Percentiles rank a stretch among this genome's conserved stretches.
These are phyloP conservation scores for Drosophila mettleri DNA, from an alignment of 2,888 invertebrate species.

Conservation along the genomic window DNA sequence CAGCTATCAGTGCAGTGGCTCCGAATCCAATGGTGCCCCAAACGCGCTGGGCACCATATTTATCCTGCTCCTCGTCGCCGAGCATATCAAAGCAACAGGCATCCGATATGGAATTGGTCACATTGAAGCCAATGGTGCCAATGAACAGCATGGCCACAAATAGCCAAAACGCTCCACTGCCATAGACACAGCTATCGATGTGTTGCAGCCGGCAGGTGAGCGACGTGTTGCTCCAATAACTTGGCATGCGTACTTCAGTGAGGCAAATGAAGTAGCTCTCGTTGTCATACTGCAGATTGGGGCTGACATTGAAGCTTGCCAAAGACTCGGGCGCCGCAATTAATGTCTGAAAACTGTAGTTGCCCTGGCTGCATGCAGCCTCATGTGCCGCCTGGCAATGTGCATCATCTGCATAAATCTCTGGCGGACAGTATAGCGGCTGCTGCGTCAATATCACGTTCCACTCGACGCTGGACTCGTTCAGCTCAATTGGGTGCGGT, in stretches of 20 bases:
- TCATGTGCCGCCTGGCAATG: conserved; percentile 55
- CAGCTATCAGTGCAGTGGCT: conserved; percentile 89
- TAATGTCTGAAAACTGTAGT: conserved; percentile 41
- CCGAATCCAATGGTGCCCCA: conserved; percentile 95
- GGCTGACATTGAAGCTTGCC: conserved; percentile 11
- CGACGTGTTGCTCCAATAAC: conserved; percentile 24
- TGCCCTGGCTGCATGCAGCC: conserved; percentile 52
- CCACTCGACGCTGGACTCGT: conserved; percentile 52
- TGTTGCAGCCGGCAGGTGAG: conserved; percentile 55
- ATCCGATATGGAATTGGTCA: conserved; percentile 94
- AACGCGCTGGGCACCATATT: conserved; percentile 92
- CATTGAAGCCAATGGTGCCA: conserved; percentile 93
- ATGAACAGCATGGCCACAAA: conserved; percentile 90
- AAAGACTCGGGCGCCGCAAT: conserved; percentile 48
- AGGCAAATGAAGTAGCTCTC: conserved; percentile 51
- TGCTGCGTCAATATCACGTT: conserved; percentile 52
- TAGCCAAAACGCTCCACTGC: conserved; percentile 89
- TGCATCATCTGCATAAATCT: conserved; percentile 17
- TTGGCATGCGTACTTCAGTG: conserved; percentile 1
- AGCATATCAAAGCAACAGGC: conserved; percentile 95
- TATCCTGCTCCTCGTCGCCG: conserved; percentile 88
- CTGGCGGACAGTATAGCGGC: conserved; percentile 49
- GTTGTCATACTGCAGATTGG: conserved; percentile 51
- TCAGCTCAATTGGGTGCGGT: conserved; percentile 63
- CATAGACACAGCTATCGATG: conserved; percentile 85